Base-by-base conservation (phyloP, 2,113 vertebrate species). In the Ophiodon elongatus region DNA sequence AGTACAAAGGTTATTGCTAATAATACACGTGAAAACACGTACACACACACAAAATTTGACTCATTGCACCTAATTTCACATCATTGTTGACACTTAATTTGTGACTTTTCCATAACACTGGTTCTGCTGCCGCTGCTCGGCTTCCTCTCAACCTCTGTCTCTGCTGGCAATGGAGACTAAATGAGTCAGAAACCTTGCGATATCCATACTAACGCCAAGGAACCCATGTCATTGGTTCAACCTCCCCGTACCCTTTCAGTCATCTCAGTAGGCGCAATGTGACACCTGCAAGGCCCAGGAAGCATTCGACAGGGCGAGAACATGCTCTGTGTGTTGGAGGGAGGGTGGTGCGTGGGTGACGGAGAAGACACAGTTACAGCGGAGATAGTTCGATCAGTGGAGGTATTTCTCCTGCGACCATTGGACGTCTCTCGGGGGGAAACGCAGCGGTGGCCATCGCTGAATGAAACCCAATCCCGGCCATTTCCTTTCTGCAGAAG, bases 1-100 rank as follows among this genome's bases (percentile, higher is more conserved):
- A 88, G 86, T 50, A 82, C 84, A 92, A 89, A 93, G 91, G 94
- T 95, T 92, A 91, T 19, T 59, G 74, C 94, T 95, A 95, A 89
- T 93, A 93, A 93, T 94, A 95, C 75, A 78, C 66, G 41, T 21
- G 35, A 37, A 81, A 17, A 73, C 15, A 69, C 56, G n/a, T 23
- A 27, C 35, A 80, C 15, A 73, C 19, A 73, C 68, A 57, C 47
- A 70, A 7, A 66, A 47, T 70, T 45, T 33, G 31, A 73, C 60
- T 79, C 73, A 29, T 21, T 71, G 27, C 19, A 69, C 81, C 27
- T 77, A 6, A 81, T 41, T 67, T 65, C 78, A 64, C 45, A 47
- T 70, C 35, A 71, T 57, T 67, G 68, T 68, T 72, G 21, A 52
- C 52, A 75, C 37, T 63, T 45, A 71, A 76, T 72, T 80, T n/a